phyloP scores from a whole-genome alignment of 2,888 invertebrate species.

The Cheilosia vernalis region DNA sequence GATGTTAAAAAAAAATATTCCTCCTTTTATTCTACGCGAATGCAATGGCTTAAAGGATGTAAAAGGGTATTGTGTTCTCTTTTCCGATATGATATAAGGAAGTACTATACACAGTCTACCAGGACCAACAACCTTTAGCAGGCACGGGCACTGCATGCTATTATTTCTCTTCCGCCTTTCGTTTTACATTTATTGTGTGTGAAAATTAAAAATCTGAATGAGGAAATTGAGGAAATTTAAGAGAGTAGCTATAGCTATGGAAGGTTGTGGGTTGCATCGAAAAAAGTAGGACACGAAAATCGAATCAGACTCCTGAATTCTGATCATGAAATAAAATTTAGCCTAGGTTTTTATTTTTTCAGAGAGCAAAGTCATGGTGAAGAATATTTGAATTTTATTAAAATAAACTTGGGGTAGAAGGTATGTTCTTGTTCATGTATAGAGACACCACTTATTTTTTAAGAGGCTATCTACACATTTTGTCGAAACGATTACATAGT shows the following conservation, averaged over 20 bases:
- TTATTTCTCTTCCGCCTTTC: slow-evolving; percentile 29
- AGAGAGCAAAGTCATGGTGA: not conserved
- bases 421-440: slow-evolving; percentile 14
- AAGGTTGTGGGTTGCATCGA: slow-evolving; percentile 12
- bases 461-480: no score
- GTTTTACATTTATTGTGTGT: slow-evolving; percentile 43
- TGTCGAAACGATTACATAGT: no score
- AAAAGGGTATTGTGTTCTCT: slow-evolving; percentile 28
- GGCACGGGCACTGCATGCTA: not conserved
- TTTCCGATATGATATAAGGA: slow-evolving; percentile 40
- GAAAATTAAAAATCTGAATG: slow-evolving; percentile 69
- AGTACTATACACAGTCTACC: slow-evolving; percentile 1
- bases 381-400: slow-evolving; percentile 43
- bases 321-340: slow-evolving; percentile 37
- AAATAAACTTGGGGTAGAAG: slow-evolving; percentile 38
- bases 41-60: slow-evolving; percentile 12
- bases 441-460: not conserved
- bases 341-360: slow-evolving; percentile 19
- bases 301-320: slow-evolving; percentile 20
- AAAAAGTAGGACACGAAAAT: slow-evolving; percentile 29
- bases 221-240: slow-evolving; percentile 53
- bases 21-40: slow-evolving; percentile 21
- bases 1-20: slow-evolving; percentile 20
- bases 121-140: slow-evolving; percentile 17
- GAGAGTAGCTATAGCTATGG: not conserved